Evolutionary conservation across 2,888 invertebrate genomes (phyloP).

Genomic region (Hetaerina titia): DNA sequence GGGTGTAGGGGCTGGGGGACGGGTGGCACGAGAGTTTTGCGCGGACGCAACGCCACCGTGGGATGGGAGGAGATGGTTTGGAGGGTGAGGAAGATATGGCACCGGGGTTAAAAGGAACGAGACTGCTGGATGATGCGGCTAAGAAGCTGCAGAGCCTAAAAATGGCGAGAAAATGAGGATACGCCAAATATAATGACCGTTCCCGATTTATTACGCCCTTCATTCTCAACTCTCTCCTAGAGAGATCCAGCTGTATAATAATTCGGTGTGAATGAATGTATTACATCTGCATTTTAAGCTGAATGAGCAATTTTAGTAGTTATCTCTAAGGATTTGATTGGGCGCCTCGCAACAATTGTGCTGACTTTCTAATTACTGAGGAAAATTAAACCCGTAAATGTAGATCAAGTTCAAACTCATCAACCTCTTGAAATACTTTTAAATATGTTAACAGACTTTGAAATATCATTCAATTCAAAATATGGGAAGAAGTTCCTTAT

Average conservation of each 20-base stretch:
- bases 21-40: background rate
- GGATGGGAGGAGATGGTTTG: background rate
- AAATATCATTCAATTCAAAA: too few relatives aligned
- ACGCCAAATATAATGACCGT: background rate
- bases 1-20: background rate
- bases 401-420: too few relatives aligned
- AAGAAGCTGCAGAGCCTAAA: conserved; percentile 19
- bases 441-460: too few relatives aligned
- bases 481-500: too few relatives aligned
- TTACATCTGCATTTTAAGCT: too few relatives aligned
- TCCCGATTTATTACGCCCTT: background rate
- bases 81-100: background rate
- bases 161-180: conserved; percentile 29
- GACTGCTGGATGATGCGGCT: conserved; percentile 6
- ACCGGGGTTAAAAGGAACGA: conserved; percentile 9
- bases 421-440: too few relatives aligned
- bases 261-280: too few relatives aligned
- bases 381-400: too few relatives aligned
- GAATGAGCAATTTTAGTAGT: too few relatives aligned
- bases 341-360: too few relatives aligned
- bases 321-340: too few relatives aligned
- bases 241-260: background rate
- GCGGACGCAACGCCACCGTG: background rate
- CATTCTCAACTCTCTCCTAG: background rate
- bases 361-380: too few relatives aligned